phyloP scores from a whole-genome alignment of 2,113 vertebrate species.

The Chascanopsetta lugubris region DNA sequence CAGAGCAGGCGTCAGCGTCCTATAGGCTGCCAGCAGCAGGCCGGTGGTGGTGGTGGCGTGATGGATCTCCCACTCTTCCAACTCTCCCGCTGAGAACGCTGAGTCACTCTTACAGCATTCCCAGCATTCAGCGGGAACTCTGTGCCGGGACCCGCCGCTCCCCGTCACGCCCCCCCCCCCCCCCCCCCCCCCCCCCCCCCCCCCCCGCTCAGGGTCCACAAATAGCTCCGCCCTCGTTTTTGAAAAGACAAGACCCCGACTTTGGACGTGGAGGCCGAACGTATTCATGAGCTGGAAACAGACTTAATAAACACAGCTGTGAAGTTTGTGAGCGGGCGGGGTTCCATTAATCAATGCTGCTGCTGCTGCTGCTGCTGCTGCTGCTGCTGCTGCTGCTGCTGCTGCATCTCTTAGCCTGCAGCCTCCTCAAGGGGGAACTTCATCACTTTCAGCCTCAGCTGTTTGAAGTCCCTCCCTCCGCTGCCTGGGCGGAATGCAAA shows the following conservation, averaged over 20 bases:
- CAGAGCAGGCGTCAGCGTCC: conserved; percentile 29
- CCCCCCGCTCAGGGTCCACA: conserved; percentile 44
- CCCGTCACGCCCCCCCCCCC: too few relatives aligned
- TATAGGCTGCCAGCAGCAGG: conserved; percentile 15
- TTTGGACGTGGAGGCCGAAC: too few relatives aligned
- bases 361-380: conserved; percentile 51
- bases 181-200: too few relatives aligned
- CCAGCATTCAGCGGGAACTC: conserved; percentile 48
- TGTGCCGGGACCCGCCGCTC: too few relatives aligned
- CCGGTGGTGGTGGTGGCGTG: conserved; percentile 20
- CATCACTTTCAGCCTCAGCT: conserved; percentile 49
- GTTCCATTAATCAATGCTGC: conserved; percentile 64
- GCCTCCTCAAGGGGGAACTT: conserved; percentile 45
- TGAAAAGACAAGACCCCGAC: conserved; percentile 18
- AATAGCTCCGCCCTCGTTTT: conserved; percentile 19
- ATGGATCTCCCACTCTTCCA: conserved; percentile 58
- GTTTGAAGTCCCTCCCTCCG: conserved; percentile 52
- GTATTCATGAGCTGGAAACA: conserved; percentile 37
- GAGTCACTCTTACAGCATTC: conserved; percentile 69
- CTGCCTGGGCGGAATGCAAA: conserved; percentile 22
- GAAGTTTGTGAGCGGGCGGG: conserved; percentile 58
- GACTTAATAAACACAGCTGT: conserved; percentile 62
- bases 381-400: conserved; percentile 45
- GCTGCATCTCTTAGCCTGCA: conserved; percentile 35
- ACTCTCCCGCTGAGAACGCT: conserved; percentile 50